Percentiles rank a stretch among this genome's conserved stretches.
These are phyloP conservation scores for Nomada lathburiana DNA, from an alignment of 2,888 invertebrate species.

Conservation along the genomic window DNA sequence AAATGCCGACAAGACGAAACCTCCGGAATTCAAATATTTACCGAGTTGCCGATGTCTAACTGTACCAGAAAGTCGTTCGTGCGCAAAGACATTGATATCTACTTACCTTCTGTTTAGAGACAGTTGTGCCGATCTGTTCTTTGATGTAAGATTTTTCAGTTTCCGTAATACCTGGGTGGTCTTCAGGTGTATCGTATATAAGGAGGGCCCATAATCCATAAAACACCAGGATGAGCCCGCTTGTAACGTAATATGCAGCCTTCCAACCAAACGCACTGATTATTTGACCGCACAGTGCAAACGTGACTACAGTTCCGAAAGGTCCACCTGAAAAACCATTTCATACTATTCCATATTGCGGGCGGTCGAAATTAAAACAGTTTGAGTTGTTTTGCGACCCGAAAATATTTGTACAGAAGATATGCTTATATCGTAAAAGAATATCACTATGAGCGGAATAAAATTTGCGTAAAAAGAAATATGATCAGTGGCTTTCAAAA, in stretches of 20 bases:
- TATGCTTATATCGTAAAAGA: too few species aligned
- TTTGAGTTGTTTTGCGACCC: too few species aligned
- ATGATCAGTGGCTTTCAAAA: too few species aligned
- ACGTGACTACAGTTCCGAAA: slow-evolving; percentile 90
- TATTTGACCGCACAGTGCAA: slow-evolving; percentile 88
- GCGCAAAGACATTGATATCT: neutral
- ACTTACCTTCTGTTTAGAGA: slow-evolving; percentile 79
- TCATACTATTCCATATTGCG: neutral
- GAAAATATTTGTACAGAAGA: too few species aligned
- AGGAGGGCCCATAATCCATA: slow-evolving; percentile 88
- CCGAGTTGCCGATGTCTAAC: too few species aligned
- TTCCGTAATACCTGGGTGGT: slow-evolving; percentile 88
- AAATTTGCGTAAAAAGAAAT: too few species aligned
- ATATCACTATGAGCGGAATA: too few species aligned
- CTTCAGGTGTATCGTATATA: slow-evolving; percentile 88
- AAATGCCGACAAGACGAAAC: too few species aligned
- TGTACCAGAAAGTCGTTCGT: too few species aligned
- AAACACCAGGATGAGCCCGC: slow-evolving; percentile 86
- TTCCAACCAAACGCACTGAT: slow-evolving; percentile 89
- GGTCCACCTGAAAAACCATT: slow-evolving; percentile 88
- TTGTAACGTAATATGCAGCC: slow-evolving; percentile 89
- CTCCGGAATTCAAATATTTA: too few species aligned
- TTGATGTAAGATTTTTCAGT: slow-evolving; percentile 88
- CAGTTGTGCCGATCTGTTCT: slow-evolving; percentile 79
- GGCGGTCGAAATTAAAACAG: too few species aligned